A percentile compares a stretch with the other conserved stretches of the same genome.
Conservation (phyloP, 2,113 vertebrate species). For the Rhineura floridana region DNA sequence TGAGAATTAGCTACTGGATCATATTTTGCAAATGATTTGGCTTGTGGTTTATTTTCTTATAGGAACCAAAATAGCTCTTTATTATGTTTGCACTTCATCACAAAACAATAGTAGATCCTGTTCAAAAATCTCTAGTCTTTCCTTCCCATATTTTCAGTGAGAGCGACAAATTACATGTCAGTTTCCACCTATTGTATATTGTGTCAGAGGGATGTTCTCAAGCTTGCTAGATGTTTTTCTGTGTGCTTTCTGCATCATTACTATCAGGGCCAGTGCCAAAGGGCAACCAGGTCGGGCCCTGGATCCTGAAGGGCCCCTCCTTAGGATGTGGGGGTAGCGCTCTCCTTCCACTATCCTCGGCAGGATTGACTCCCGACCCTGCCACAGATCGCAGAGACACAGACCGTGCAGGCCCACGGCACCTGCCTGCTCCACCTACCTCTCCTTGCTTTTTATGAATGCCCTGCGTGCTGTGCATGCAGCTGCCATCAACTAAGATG, state of each 20-base stretch:
- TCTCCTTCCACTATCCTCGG: too few species aligned
- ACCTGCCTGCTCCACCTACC: too few species aligned
- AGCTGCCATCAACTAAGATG: too few species aligned
- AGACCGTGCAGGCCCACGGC: too few species aligned
- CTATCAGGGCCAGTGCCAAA: too few species aligned
- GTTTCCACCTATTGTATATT: conserved; percentile 68
- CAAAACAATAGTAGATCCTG: conserved; percentile 33
- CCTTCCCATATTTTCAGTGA: conserved; percentile 46
- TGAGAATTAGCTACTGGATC: background rate
- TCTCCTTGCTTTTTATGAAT: too few species aligned
- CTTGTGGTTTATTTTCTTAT: background rate
- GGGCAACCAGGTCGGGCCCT: too few species aligned
- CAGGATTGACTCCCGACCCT: too few species aligned
- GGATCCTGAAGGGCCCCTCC: too few species aligned
- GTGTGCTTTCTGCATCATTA: conserved; percentile 70
- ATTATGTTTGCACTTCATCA: conserved; percentile 13
- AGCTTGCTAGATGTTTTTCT: conserved; percentile 56
- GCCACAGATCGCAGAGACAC: too few species aligned
- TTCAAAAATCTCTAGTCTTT: conserved; percentile 54
- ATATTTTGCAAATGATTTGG: background rate
- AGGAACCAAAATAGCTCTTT: conserved; percentile 34
- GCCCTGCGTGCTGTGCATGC: too few species aligned
- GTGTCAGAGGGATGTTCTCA: conserved; percentile 71
- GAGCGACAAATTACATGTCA: conserved; percentile 51
- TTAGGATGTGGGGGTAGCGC: too few species aligned